phyloP scores from a whole-genome alignment of 2,797 vertebrate genomes.

The Vultur gryphus region DNA sequence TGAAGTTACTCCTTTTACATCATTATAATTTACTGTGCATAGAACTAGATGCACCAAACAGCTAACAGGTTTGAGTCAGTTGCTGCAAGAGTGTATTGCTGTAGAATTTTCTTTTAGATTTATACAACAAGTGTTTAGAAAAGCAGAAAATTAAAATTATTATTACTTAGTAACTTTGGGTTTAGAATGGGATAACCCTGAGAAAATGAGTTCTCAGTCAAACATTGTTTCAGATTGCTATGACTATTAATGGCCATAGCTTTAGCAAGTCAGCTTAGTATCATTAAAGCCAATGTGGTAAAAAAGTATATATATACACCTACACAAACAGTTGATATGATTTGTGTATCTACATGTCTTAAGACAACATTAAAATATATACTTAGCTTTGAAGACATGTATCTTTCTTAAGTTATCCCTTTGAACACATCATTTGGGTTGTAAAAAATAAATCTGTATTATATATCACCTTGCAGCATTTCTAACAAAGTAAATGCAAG shows the following conservation, averaged over 20 bases:
- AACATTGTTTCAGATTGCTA: not conserved
- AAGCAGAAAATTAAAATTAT: not conserved
- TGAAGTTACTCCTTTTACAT: not conserved
- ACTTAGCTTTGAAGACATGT: not conserved
- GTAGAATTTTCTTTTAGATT: not conserved
- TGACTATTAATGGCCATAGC: not conserved
- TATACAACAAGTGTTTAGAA: not conserved
- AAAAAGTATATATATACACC: not conserved
- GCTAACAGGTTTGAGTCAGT: not conserved
- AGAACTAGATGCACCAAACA: not conserved
- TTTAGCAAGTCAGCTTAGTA: not conserved
- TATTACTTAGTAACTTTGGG: not conserved
- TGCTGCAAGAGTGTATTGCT: not conserved
- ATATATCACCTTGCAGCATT: not conserved
- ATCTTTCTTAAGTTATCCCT: not conserved
- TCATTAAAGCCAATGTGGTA: not conserved
- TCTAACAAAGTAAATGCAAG: not conserved
- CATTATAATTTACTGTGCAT: not conserved
- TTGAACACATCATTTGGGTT: not conserved
- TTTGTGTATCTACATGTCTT: not conserved
- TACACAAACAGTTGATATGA: not conserved
- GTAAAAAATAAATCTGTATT: not conserved
- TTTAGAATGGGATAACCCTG: not conserved
- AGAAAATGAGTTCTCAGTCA: not conserved
- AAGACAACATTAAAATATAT: not conserved